phyloP scores from a whole-genome alignment of 2,113 vertebrate genomes.

The Bombycilla garrulus region DNA sequence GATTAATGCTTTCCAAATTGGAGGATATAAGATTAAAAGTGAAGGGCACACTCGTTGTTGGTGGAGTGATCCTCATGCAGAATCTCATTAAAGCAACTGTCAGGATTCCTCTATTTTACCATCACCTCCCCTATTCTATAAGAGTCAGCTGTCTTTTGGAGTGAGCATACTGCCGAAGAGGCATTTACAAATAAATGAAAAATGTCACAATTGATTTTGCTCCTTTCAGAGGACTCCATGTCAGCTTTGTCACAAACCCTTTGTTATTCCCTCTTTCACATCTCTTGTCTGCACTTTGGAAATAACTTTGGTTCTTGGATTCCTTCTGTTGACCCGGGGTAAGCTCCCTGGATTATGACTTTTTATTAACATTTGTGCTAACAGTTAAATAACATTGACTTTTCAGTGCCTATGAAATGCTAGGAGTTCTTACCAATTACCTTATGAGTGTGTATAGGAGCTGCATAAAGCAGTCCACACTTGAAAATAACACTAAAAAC shows the following conservation, averaged over 20 bases:
- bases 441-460: background rate
- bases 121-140: slow-evolving; percentile 83
- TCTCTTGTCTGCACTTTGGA: slow-evolving; percentile 77
- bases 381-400: slow-evolving; percentile 31
- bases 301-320: slow-evolving; percentile 80
- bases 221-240: slow-evolving; percentile 79
- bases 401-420: background rate
- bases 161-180: slow-evolving; percentile 90
- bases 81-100: slow-evolving; percentile 97
- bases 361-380: slow-evolving; percentile 77
- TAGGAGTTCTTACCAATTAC: background rate
- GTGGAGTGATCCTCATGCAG: slow-evolving; percentile 86
- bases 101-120: slow-evolving; percentile 89
- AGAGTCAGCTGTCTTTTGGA: slow-evolving; percentile 91
- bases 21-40: slow-evolving; percentile 82
- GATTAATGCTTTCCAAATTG: slow-evolving; percentile 84
- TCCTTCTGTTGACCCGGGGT: slow-evolving; percentile 75
- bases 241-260: slow-evolving; percentile 95
- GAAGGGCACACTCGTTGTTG: slow-evolving; percentile 81
- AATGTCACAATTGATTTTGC: slow-evolving; percentile 98
- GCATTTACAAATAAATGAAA: slow-evolving; percentile 99
- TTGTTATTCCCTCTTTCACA: slow-evolving; percentile 86
- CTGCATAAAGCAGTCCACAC: background rate
- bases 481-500: background rate
- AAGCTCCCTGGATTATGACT: slow-evolving; percentile 78